phyloP scores from a whole-genome alignment of 2,888 invertebrate genomes.

The Xylota segnis region DNA sequence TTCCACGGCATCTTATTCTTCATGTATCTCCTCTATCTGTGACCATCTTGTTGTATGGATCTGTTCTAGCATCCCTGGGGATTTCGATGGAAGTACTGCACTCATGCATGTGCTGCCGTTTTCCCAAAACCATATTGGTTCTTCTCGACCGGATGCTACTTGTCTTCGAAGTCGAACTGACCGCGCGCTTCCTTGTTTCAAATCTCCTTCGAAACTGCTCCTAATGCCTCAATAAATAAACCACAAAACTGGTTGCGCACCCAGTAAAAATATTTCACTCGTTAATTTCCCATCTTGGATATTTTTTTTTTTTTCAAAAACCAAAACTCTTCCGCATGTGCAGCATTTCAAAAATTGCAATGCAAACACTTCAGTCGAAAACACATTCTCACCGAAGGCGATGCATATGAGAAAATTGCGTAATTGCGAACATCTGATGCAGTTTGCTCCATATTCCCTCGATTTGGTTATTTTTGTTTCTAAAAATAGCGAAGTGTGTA shows the following conservation, averaged over 20 bases:
- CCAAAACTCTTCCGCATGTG: slow-evolving; percentile 61
- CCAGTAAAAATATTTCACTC: slow-evolving; percentile 57
- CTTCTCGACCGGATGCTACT: too few relatives aligned
- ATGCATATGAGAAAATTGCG: slow-evolving; percentile 63
- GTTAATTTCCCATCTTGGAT: slow-evolving; percentile 29
- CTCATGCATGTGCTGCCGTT: too few relatives aligned
- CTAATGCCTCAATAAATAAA: slow-evolving; percentile 7
- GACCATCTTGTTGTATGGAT: too few relatives aligned
- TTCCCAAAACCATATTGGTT: too few relatives aligned
- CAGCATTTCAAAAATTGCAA: slow-evolving; percentile 31
- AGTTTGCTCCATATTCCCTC: slow-evolving; percentile 51
- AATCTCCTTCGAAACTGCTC: neutral
- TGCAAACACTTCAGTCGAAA: slow-evolving; percentile 36
- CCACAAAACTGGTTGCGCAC: neutral
- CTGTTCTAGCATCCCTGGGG: too few relatives aligned
- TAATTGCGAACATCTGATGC: slow-evolving; percentile 72
- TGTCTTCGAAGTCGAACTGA: neutral
- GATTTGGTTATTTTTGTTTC: slow-evolving; percentile 53
- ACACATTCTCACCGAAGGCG: slow-evolving; percentile 20
- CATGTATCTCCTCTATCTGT: too few relatives aligned
- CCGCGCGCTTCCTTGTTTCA: neutral
- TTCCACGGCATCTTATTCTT: too few relatives aligned
- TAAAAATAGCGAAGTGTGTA: slow-evolving; percentile 50
- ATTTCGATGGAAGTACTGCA: too few relatives aligned
- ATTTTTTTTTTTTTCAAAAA: slow-evolving; percentile 12